Percentiles rank a stretch among this genome's conserved stretches.
These are phyloP conservation scores for Sitta carolinensis DNA, from an alignment of 2,797 vertebrate species.

Conservation along the genomic window DNA sequence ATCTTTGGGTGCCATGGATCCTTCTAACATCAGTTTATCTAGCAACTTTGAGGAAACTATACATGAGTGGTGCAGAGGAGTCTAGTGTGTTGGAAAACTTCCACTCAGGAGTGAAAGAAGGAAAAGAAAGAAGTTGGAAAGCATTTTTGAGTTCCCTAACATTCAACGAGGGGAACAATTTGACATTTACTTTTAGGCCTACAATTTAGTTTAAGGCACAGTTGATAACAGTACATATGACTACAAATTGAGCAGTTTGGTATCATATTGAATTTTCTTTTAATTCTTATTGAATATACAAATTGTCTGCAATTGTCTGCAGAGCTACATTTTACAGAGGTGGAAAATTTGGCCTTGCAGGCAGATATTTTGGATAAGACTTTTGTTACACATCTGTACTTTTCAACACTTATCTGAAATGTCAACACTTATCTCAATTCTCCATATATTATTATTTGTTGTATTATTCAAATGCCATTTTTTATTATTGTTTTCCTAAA, in stretches of 20 bases:
- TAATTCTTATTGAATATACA: neutral
- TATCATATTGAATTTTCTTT: neutral
- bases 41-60: neutral
- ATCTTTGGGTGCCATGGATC: neutral
- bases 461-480: neutral
- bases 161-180: neutral
- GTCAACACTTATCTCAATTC: neutral
- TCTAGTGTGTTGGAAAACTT: neutral
- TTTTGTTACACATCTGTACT: neutral
- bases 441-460: neutral
- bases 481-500: neutral
- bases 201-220: neutral
- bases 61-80: neutral
- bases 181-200: neutral
- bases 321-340: neutral
- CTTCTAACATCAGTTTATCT: neutral
- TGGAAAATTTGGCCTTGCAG: neutral
- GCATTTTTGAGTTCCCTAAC: neutral
- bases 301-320: neutral
- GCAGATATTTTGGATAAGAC: neutral
- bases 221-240: neutral
- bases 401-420: neutral
- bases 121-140: neutral
- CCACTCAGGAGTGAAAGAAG: neutral
- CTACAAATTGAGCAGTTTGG: neutral